Evolutionary conservation across 2,797 vertebrate genomes (phyloP), one percentile per base, ranked within the genome.

Genomic region (Naso thynnoides): DNA sequence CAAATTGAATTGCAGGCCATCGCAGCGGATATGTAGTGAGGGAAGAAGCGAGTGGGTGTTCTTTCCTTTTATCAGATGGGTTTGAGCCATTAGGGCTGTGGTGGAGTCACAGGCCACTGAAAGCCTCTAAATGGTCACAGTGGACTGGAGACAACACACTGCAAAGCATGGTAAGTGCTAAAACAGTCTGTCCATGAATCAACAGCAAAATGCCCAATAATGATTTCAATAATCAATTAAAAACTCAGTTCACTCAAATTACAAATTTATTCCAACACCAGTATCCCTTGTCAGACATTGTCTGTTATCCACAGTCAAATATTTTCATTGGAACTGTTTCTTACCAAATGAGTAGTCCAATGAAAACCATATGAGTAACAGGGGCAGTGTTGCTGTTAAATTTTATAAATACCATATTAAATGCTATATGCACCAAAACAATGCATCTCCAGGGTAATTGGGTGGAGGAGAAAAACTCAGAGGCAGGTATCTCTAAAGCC

Each of bases 1-100:
- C 60, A 82, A 91, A 93, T 91, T 86, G 62, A 87, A 89, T 92
- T 90, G 81, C 15, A 44, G 73, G 72, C 68, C 65, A 63, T 81
- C n/a, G 53, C 60, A 64, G 78, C 82, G 86, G 87, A 91, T 88
- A 68, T 78, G 75, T 45, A 44, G 79, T 55, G 73, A 78, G 62
- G 84, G 86, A 68, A 70, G 79, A 79, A 62, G 70, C 81, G 75
- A 82, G 68, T 81, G 86, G 86, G 76, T 60, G 73, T 83, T 77
- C 48, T 81, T 87, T 79, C 53, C 82, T 77, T 84, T 86, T 73
- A 87, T 90, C 80, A 81, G 83, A 90, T 83, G 76, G 66, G 55
- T 67, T 87, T 87, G 50, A 70, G 81, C 78, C 78, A 86, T 89
- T 82, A 79, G 54, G 58, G 70, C 68, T 69, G 80, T 33, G 83